phyloP scores from a whole-genome alignment of 2,888 invertebrate genomes.

The Cantharis lateralis region DNA sequence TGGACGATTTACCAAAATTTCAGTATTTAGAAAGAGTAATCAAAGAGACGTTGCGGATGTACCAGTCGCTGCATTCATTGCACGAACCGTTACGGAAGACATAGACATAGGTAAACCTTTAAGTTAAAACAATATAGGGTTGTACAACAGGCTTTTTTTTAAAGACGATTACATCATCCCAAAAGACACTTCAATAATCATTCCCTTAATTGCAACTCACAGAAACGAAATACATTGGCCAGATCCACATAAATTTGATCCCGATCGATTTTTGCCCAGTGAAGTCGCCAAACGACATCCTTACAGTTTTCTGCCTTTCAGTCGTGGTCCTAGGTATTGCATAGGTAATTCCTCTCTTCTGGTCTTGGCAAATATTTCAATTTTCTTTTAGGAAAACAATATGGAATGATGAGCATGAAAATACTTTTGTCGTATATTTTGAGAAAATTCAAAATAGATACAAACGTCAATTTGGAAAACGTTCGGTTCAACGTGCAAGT shows the following conservation, averaged over 20 bases:
- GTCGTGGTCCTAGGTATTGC: constrained; percentile 58
- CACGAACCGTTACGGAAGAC: constrained; percentile 39
- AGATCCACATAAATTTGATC: constrained; percentile 62
- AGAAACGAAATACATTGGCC: constrained; percentile 61
- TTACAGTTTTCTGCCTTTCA: constrained; percentile 58
- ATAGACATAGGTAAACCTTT: constrained; percentile 38
- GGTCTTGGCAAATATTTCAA: too few species aligned
- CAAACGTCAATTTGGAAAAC: constrained; percentile 39
- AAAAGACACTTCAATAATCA: constrained; percentile 48
- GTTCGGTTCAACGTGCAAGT: constrained; percentile 41
- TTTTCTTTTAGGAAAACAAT: constrained; percentile 46
- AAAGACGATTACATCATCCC: not conserved
- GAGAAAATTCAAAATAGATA: constrained; percentile 43
- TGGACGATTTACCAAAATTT: constrained; percentile 46
- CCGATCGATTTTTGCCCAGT: constrained; percentile 63
- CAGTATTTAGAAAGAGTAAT: constrained; percentile 46
- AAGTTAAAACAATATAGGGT: constrained; percentile 29
- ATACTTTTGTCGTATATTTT: constrained; percentile 48
- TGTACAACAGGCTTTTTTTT: not conserved
- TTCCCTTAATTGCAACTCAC: constrained; percentile 57
- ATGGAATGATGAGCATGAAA: constrained; percentile 55
- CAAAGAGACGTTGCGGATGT: constrained; percentile 46
- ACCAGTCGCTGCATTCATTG: constrained; percentile 44
- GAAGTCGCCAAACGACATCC: constrained; percentile 54
- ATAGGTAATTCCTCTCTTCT: constrained; percentile 50